Evolutionary conservation across 2,888 invertebrate species (phyloP).

Genomic region (Stenchaetothrips biformis): DNA sequence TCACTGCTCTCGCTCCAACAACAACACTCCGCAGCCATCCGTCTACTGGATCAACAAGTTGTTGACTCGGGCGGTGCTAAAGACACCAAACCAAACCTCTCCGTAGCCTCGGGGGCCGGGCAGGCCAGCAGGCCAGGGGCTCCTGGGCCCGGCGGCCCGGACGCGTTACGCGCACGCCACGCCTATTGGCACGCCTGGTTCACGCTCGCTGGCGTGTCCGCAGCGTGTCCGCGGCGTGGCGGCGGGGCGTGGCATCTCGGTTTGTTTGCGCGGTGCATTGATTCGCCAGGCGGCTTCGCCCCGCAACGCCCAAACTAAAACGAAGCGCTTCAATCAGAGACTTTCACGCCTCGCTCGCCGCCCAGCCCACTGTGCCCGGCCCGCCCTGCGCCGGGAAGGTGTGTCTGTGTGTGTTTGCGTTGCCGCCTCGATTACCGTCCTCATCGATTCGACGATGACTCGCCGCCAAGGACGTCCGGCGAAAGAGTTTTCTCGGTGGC

Average conservation of each 20-base stretch:
- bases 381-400: not conserved
- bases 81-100: not conserved
- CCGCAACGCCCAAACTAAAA: not conserved
- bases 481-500: no score
- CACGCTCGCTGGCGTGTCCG: not conserved
- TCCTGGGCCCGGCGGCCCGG: not conserved
- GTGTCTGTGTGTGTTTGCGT: no score
- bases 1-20: not conserved
- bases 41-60: not conserved
- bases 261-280: not conserved
- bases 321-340: slow-evolving; percentile 9
- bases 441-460: no score
- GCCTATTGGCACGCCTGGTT: not conserved
- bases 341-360: slow-evolving; percentile 5
- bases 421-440: no score
- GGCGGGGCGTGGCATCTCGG: no score
- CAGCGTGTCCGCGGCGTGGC: no score
- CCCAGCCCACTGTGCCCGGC: not conserved
- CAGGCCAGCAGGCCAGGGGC: not conserved
- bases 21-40: not conserved
- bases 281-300: slow-evolving; percentile 12
- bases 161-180: not conserved
- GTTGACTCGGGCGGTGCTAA: not conserved
- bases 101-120: not conserved
- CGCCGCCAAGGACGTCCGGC: no score